phyloP scores from a whole-genome alignment of 2,888 invertebrate genomes.

The Cyrtodaria siliqua region DNA sequence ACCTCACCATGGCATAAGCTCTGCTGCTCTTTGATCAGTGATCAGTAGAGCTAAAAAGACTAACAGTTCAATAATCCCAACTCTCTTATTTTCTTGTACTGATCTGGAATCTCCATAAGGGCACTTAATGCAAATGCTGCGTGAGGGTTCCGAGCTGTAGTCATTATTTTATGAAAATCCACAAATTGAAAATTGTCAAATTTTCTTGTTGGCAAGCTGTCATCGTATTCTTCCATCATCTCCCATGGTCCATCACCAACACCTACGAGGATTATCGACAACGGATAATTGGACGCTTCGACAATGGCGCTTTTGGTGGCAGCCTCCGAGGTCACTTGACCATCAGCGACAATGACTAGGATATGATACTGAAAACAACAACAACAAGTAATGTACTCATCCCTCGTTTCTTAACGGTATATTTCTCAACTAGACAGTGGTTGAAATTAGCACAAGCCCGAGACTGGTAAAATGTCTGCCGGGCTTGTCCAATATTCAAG shows the following conservation, averaged over 20 bases:
- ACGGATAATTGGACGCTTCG: constrained; percentile 86
- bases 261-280: constrained; percentile 87
- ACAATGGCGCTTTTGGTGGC: constrained; percentile 87
- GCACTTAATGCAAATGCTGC: constrained; percentile 87
- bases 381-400: too few species aligned
- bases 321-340: constrained; percentile 87
- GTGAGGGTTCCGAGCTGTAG: constrained; percentile 76
- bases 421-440: too few species aligned
- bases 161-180: constrained; percentile 86
- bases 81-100: constrained; percentile 83
- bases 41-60: too few species aligned
- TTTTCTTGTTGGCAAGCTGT: constrained; percentile 86
- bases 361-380: constrained; percentile 86
- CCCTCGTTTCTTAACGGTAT: too few species aligned
- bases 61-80: constrained; percentile 65
- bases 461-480: too few species aligned
- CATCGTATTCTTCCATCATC: constrained; percentile 87
- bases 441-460: too few species aligned
- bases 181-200: constrained; percentile 88
- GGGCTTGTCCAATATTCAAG: too few species aligned
- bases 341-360: constrained; percentile 87
- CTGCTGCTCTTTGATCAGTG: too few species aligned
- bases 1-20: too few species aligned
- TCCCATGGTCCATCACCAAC: constrained; percentile 88
- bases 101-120: constrained; percentile 87